Base-by-base conservation (phyloP, 2,113 vertebrate species). In the Siniperca chuatsi region DNA sequence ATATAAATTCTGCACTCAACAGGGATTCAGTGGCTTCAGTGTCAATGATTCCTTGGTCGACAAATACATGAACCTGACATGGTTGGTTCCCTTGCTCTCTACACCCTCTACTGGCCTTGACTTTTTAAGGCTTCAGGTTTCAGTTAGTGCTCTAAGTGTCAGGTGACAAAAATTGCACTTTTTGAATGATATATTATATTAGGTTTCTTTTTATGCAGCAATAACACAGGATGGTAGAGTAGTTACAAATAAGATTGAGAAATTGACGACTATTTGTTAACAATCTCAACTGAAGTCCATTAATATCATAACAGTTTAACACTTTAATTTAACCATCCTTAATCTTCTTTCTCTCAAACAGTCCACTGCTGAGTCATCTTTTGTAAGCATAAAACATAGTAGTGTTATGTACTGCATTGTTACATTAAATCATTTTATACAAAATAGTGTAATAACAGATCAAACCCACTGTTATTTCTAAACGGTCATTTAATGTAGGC, bases 51-150 rank as follows among this genome's bases (percentile, higher is more conserved):
- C 25, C 21, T 40, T 65, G 12, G 42, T 16, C 33, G 9, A 21
- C 2, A 11, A 29, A 77, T 50, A 68, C 29, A 40, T 60, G 16
- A 62, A 46, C 70, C 8, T 55, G 11, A 66, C 12, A 40, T 23
- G 13, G 16, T 13, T 50, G 42, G 8, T 72, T 77, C 3, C 50
- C 10, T 67, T 54, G 44, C 42, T 33, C 8, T 78, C 23, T 48
- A 12, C 6, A 10, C 75, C 87, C 60, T 44, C 79, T 82, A n/a
- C 46, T 68, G 76, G 75, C 67, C 8, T 21, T 48, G 1, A 25
- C 13, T 37, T 74, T n/a, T 37, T 50, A 25, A 60, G 8, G 20
- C 5, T 50, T 50, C 44, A 46, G 44, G 2, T 33, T 33, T 23
- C n/a, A 60, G 37, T n/a, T 50, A 2, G 12, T 42, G 13, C 40